A percentile compares a stretch with the other conserved stretches of the same genome.
Evolutionary conservation across 2,797 vertebrate species (phyloP).

Genomic region (Sebastiscus albofasciatus): DNA sequence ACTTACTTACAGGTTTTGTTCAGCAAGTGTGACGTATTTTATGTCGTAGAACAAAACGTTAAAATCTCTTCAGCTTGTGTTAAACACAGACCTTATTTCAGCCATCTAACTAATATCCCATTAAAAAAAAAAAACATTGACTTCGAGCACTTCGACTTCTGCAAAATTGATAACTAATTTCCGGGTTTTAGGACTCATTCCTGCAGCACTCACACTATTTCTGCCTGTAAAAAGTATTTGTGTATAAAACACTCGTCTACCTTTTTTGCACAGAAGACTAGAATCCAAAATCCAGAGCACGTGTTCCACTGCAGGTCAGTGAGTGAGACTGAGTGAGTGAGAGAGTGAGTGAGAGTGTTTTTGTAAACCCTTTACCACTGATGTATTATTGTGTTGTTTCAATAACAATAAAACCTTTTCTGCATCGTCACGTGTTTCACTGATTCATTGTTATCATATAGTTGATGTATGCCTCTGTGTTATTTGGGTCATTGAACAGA

Average conservation of each 20-base stretch:
- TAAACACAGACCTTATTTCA: not conserved
- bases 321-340: slow-evolving; percentile 20
- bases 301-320: slow-evolving; percentile 77
- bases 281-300: slow-evolving; percentile 37
- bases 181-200: not conserved
- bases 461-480: not conserved
- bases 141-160: not conserved
- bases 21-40: not conserved
- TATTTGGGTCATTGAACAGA: not conserved
- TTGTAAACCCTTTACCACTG: slow-evolving; percentile 21
- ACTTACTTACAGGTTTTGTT: not conserved
- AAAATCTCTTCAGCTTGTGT: no score
- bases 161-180: not conserved
- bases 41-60: no score
- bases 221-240: not conserved
- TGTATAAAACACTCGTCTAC: not conserved
- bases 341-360: slow-evolving; percentile 2
- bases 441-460: not conserved
- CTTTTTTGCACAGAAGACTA: slow-evolving; percentile 42
- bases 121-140: not conserved
- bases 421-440: slow-evolving; percentile 7
- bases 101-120: not conserved
- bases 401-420: slow-evolving; percentile 52
- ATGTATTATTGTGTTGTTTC: slow-evolving; percentile 30
- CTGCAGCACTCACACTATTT: not conserved